Evolutionary conservation across 2,113 vertebrate species (phyloP).

Genomic region (Sturnus vulgaris): DNA sequence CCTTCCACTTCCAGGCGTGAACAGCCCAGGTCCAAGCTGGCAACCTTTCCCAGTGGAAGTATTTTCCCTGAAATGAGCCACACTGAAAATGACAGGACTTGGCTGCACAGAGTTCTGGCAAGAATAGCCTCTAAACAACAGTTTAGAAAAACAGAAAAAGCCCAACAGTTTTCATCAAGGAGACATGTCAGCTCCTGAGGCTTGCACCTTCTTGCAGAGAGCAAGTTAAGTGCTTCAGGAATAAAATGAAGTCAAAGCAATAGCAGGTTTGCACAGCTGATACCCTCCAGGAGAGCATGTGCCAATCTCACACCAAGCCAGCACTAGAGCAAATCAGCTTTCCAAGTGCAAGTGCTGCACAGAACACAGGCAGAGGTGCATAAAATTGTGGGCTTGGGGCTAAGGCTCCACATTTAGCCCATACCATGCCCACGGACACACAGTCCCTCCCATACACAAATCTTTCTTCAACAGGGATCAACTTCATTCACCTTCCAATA

Average conservation of each 20-base stretch:
- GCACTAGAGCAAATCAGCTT: not conserved
- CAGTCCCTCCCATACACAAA: not conserved
- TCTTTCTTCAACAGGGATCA: not conserved
- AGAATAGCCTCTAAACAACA: not conserved
- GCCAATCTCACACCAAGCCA: not conserved
- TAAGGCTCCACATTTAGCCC: not conserved
- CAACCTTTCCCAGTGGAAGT: not conserved
- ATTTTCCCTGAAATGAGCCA: not conserved
- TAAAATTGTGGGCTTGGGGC: not conserved
- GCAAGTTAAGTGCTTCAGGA: not conserved
- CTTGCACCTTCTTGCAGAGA: not conserved
- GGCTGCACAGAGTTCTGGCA: not conserved
- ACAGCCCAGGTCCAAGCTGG: not conserved
- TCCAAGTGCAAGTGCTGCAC: not conserved
- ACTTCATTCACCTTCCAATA: not conserved
- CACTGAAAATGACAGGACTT: not conserved
- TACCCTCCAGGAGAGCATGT: not conserved
- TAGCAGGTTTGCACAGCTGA: not conserved
- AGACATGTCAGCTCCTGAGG: not conserved
- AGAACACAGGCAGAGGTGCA: not conserved
- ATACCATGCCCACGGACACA: accelerated
- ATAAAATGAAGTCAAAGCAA: not conserved
- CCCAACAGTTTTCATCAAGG: not conserved
- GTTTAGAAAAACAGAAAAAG: not conserved
- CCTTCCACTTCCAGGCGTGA: not conserved